Percentiles rank a stretch among this genome's conserved stretches.
phyloP scores from a whole-genome alignment of 2,888 invertebrate species.

The Hyles lineata region DNA sequence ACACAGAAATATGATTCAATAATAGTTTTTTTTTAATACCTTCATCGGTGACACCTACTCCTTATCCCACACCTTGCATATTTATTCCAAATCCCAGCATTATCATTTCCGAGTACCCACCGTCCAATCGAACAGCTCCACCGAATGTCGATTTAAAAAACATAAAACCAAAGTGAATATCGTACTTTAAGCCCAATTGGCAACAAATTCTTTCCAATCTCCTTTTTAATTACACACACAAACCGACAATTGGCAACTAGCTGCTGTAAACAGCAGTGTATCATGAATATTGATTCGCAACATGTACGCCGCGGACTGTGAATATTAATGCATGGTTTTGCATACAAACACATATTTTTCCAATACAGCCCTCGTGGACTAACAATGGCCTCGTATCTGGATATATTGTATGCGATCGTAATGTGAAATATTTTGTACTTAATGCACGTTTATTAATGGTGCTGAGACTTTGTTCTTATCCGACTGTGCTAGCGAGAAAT shows the following conservation, averaged over 20 bases:
- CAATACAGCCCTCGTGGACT: slow-evolving; percentile 43
- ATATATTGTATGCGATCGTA: slow-evolving; percentile 56
- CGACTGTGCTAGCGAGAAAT: slow-evolving; percentile 6
- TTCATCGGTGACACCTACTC: no score
- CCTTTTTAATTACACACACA: slow-evolving; percentile 21
- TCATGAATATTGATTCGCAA: slow-evolving; percentile 72
- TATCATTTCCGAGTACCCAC: no score
- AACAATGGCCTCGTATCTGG: slow-evolving; percentile 65
- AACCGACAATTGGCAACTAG: neutral
- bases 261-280: slow-evolving; percentile 30
- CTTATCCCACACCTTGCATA: no score
- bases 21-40: no score
- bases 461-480: slow-evolving; percentile 21
- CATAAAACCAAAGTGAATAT: neutral
- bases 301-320: slow-evolving; percentile 48
- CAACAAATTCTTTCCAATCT: neutral
- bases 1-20: no score
- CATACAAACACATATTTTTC: slow-evolving; percentile 78
- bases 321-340: slow-evolving; percentile 73
- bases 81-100: no score
- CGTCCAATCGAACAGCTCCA: no score
- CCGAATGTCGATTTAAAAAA: no score
- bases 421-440: slow-evolving; percentile 38
- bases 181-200: neutral
- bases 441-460: slow-evolving; percentile 31